phyloP scores from a whole-genome alignment of 2,113 vertebrate genomes.

The Taurulus bubalis region DNA sequence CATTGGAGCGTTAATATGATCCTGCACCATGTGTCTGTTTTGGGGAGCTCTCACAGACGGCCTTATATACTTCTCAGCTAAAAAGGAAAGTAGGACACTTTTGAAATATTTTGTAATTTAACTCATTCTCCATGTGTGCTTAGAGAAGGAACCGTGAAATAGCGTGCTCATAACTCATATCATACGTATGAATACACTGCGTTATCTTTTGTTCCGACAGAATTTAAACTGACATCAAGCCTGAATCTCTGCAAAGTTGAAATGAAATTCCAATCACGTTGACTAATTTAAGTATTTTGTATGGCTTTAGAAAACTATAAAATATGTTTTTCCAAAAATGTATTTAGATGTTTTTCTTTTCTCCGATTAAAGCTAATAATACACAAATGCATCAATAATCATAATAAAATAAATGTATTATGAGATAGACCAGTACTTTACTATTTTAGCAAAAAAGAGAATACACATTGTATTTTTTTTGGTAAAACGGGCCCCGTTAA shows the following conservation, averaged over 20 bases:
- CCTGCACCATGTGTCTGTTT: background rate
- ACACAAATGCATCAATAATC: background rate
- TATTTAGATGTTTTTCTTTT: too few relatives aligned
- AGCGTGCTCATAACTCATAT: background rate
- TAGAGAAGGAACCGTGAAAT: background rate
- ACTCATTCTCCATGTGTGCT: background rate
- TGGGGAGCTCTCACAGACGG: background rate
- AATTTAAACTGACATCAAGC: background rate
- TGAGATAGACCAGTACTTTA: too few relatives aligned
- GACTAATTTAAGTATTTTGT: constrained; percentile 26
- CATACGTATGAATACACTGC: background rate
- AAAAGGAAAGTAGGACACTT: background rate
- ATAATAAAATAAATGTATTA: background rate
- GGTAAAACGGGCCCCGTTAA: too few relatives aligned
- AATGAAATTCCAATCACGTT: constrained; percentile 60
- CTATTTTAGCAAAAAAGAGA: too few relatives aligned
- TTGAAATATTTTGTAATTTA: background rate
- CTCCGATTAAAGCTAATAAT: too few relatives aligned
- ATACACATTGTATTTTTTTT: too few relatives aligned
- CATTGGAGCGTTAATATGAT: background rate
- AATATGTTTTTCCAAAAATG: background rate
- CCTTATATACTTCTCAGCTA: background rate
- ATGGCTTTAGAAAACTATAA: background rate
- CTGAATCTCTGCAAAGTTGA: constrained; percentile 54
- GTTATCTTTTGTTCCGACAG: background rate